Base-by-base conservation (phyloP, 2,888 invertebrate species). In the Papilio demoleus region DNA sequence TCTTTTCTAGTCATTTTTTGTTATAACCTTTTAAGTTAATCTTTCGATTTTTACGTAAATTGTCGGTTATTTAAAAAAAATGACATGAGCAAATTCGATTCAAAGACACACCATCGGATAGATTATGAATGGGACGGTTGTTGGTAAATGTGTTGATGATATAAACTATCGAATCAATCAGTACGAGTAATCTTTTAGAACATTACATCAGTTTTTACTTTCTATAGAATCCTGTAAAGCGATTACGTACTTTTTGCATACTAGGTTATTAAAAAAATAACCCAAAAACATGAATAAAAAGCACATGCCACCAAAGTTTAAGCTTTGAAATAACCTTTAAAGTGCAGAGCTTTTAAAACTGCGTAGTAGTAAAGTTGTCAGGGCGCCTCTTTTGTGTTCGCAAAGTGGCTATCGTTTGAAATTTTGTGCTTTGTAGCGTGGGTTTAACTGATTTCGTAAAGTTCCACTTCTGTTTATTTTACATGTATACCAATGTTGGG, bases 391-490 rank as follows among this genome's bases (percentile, higher is more conserved):
- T 17, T 31, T 53, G 31, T 31, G n/a, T 31, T 31, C 27, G n/a
- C 27, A n/a, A 31, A 53, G 31, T 53, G 31, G 53, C 53, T 53
- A 53, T 53, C 53, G 53, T 31, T 50, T 24, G 50, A 50, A 50
- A 50, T 50, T 50, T 50, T 24, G 22, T 24, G 17, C 50, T 53
- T 53, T 53, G 53, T 31, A 31, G 31, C n/a, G 45, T 31, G 53
- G n/a, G 14, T 53, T 27, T 31, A 31, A 53, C 53, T 53, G 53
- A 17, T 53, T 31, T n/a, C 31, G 53, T 3, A 53, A 24, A 50
- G 27, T 31, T 53, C 2, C 31, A 8, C n/a, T 53, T 53, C 17
- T 31, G 27, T 53, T 31, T 27, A 53, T 9, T 53, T 53, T 31
- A 53, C 53, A 17, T n/a, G 31, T 9, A n/a, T 22, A 45, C n/a